phyloP scores from a whole-genome alignment of 2,797 vertebrate species.

The Gallinago solitaria region DNA sequence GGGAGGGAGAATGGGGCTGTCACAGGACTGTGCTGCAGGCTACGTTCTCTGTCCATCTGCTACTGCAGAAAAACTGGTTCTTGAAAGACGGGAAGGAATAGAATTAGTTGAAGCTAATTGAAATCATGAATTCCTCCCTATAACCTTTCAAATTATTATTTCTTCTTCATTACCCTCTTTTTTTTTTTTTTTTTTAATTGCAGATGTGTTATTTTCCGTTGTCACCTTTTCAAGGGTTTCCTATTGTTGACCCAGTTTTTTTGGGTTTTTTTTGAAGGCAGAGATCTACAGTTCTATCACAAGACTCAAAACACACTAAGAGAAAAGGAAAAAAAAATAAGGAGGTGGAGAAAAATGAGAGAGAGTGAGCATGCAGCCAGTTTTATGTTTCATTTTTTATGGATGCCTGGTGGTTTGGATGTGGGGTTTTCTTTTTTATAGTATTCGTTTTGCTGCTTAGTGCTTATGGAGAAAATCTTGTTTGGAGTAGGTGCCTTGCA shows the following conservation, averaged over 20 bases:
- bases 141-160: slow-evolving; percentile 53
- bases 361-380: background rate
- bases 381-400: slow-evolving; percentile 61
- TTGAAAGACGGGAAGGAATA: slow-evolving; percentile 48
- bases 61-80: slow-evolving; percentile 64
- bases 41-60: slow-evolving; percentile 83
- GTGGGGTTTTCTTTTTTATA: slow-evolving; percentile 41
- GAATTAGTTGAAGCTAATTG: slow-evolving; percentile 54
- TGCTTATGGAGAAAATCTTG: slow-evolving; percentile 48
- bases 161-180: slow-evolving; percentile 57
- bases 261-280: background rate
- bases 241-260: slow-evolving; percentile 9
- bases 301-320: slow-evolving; percentile 36
- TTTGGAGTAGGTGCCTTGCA: slow-evolving; percentile 16
- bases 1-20: slow-evolving; percentile 82
- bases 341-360: slow-evolving; percentile 13
- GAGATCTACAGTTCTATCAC: slow-evolving; percentile 29
- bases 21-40: slow-evolving; percentile 83
- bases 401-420: slow-evolving; percentile 56
- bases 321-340: slow-evolving; percentile 59
- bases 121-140: slow-evolving; percentile 54
- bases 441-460: slow-evolving; percentile 33
- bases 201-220: slow-evolving; percentile 29
- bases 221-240: slow-evolving; percentile 29
- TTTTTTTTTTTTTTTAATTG: slow-evolving; percentile 59